phyloP scores from a whole-genome alignment of 2,888 invertebrate genomes.

The Acanthosoma haemorrhoidale region DNA sequence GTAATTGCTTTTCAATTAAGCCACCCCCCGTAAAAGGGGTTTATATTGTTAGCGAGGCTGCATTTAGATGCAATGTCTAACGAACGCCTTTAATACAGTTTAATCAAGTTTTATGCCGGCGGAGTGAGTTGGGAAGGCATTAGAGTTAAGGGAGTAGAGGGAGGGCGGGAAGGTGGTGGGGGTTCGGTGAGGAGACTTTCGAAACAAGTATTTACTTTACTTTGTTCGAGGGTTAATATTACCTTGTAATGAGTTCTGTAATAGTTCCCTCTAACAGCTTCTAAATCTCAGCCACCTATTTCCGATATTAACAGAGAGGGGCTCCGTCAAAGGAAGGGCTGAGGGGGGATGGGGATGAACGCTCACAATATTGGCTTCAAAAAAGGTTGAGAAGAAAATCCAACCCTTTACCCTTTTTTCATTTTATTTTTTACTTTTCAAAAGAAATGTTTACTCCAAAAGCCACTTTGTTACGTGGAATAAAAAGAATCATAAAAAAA shows the following conservation, averaged over 20 bases:
- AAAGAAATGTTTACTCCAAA: neutral
- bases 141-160: neutral
- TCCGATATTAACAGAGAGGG: neutral
- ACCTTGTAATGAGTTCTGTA: conserved; percentile 26
- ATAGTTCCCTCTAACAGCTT: conserved; percentile 17
- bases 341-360: neutral
- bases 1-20: conserved; percentile 11
- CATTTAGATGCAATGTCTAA: conserved; percentile 13
- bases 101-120: conserved; percentile 20
- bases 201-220: conserved; percentile 23
- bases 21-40: neutral
- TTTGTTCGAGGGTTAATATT: conserved; percentile 17
- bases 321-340: neutral
- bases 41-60: conserved; percentile 12
- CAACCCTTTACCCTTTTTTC: no score
- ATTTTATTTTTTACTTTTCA: neutral
- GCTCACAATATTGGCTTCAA: neutral
- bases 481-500: no score
- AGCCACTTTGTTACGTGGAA: no score
- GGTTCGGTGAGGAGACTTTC: neutral
- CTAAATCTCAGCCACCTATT: conserved; percentile 9
- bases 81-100: conserved; percentile 20
- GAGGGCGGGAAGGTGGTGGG: neutral
- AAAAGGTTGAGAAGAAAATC: neutral
- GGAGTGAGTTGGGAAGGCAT: conserved; percentile 13